phyloP scores from a whole-genome alignment of 2,113 vertebrate species.

The Nansenia antarctica region DNA sequence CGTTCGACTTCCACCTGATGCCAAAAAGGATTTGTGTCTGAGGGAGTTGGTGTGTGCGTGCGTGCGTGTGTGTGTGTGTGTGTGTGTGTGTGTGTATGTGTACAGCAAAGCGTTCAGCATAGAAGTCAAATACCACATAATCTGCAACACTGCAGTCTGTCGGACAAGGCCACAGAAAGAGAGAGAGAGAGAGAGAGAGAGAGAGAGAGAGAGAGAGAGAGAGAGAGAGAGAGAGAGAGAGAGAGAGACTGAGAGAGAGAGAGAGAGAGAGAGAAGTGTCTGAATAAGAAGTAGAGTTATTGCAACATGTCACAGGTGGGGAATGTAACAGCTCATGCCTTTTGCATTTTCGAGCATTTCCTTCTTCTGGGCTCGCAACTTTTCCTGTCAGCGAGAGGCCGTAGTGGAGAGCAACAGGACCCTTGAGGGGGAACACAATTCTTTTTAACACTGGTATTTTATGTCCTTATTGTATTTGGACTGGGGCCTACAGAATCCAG shows the following conservation, averaged over 20 bases:
- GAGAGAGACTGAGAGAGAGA: neutral
- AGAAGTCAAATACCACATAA: neutral
- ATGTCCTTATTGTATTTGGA: slow-evolving; percentile 57
- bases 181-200: neutral
- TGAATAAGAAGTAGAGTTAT: slow-evolving; percentile 12
- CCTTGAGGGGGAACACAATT: slow-evolving; percentile 33
- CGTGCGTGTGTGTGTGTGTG: neutral
- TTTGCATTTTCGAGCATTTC: slow-evolving; percentile 39
- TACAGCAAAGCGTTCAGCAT: neutral
- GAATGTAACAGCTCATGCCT: slow-evolving; percentile 47
- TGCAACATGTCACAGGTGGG: slow-evolving; percentile 46
- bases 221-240: slow-evolving; percentile 16
- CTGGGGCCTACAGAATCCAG: slow-evolving; percentile 42
- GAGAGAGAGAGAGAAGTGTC: neutral
- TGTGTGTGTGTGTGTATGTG: neutral
- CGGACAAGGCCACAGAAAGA: neutral
- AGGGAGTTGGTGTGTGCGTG: too few species aligned
- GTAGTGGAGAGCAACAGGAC: slow-evolving; percentile 31
- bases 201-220: neutral
- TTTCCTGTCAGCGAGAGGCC: slow-evolving; percentile 42
- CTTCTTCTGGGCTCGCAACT: slow-evolving; percentile 38
- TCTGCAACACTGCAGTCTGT: slow-evolving; percentile 4
- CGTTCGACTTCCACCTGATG: neutral
- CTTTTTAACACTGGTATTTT: slow-evolving; percentile 46
- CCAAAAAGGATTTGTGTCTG: slow-evolving; percentile 8